A percentile compares a stretch with the other conserved stretches of the same genome.
Evolutionary conservation across 2,888 invertebrate genomes (phyloP).

Genomic region (Platycnemis pennipes): DNA sequence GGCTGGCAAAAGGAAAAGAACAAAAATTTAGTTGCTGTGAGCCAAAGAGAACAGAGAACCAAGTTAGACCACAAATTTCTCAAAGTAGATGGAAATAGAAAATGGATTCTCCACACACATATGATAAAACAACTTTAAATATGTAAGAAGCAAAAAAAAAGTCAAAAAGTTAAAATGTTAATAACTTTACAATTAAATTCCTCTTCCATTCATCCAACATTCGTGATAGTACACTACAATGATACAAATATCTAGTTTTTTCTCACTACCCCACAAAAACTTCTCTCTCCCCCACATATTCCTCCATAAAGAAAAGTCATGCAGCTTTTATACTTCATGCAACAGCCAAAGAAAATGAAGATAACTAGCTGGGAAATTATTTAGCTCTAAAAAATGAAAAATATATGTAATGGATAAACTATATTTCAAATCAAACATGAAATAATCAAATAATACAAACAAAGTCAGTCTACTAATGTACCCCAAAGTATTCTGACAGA

Average conservation of each 20-base stretch:
- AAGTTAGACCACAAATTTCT: slow-evolving; percentile 58
- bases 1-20: slow-evolving; percentile 71
- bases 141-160: slow-evolving; percentile 50
- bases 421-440: not conserved
- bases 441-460: slow-evolving; percentile 10
- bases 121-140: slow-evolving; percentile 22
- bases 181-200: slow-evolving; percentile 30
- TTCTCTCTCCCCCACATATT: not conserved
- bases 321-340: slow-evolving; percentile 65
- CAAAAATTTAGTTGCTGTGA: slow-evolving; percentile 69
- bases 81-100: slow-evolving; percentile 49
- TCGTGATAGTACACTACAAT: slow-evolving; percentile 13
- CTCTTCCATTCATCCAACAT: slow-evolving; percentile 49
- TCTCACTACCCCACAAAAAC: not conserved
- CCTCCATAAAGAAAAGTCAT: slow-evolving; percentile 53
- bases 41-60: slow-evolving; percentile 65
- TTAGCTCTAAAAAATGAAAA: slow-evolving; percentile 37
- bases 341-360: slow-evolving; percentile 48
- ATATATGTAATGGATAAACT: not conserved
- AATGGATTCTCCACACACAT: slow-evolving; percentile 22
- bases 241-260: not conserved
- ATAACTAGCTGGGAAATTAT: slow-evolving; percentile 51
- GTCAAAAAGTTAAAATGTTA: slow-evolving; percentile 30
- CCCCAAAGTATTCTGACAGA: slow-evolving; percentile 29
- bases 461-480: slow-evolving; percentile 30